Percentiles rank a stretch among this genome's conserved stretches.
Evolutionary conservation across 2,888 invertebrate species (phyloP).

Genomic region (Heliconius aoede): DNA sequence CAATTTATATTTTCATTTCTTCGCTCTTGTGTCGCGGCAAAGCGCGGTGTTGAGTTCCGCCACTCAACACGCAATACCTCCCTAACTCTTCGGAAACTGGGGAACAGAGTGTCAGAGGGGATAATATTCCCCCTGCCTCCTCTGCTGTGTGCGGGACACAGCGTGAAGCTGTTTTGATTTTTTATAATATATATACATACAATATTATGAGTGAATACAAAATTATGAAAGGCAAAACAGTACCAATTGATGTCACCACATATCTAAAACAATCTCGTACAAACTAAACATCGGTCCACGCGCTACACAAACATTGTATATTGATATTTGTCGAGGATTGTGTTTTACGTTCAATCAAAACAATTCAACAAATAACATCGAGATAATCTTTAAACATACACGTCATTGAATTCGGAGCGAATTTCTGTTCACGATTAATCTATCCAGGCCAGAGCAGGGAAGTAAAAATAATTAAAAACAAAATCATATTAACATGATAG

Average conservation of each 20-base stretch:
- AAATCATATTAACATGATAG: too few relatives aligned
- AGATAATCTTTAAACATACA: constrained; percentile 13
- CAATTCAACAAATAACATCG: not conserved
- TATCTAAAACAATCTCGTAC: constrained; percentile 1
- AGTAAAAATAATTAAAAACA: too few relatives aligned
- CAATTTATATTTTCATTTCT: too few relatives aligned
- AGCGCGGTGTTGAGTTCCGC: too few relatives aligned
- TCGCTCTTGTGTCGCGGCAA: too few relatives aligned
- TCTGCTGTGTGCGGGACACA: too few relatives aligned
- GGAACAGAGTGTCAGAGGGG: too few relatives aligned
- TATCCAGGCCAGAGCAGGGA: too few relatives aligned
- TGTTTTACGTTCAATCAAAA: constrained; percentile 19
- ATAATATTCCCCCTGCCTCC: too few relatives aligned
- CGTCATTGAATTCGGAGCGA: constrained; percentile 6
- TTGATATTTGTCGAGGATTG: constrained; percentile 10
- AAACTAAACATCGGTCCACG: not conserved
- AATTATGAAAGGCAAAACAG: not conserved
- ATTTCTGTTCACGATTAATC: not conserved
- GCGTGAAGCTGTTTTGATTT: too few relatives aligned
- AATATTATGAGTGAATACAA: not conserved
- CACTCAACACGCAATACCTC: too few relatives aligned
- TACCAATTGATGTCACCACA: not conserved
- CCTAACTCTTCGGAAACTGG: too few relatives aligned
- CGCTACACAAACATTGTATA: constrained; percentile 2
- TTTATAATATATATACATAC: not conserved